These are phyloP conservation scores for Strigamia transsilvanica DNA, from an alignment of 2,888 invertebrate genomes.

Conservation along the genomic window DNA sequence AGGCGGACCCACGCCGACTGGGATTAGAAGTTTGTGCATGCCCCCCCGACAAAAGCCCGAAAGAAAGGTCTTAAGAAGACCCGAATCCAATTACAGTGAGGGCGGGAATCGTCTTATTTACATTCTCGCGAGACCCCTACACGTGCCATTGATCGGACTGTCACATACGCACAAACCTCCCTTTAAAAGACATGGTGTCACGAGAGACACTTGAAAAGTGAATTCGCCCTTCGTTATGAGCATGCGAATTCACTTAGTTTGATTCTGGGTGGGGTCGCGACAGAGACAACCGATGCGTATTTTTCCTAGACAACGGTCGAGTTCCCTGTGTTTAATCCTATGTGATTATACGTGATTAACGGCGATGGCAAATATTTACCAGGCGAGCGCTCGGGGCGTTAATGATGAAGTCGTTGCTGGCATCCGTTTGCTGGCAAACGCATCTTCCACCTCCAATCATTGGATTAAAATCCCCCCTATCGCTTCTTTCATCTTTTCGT, in stretches of 20 bases:
- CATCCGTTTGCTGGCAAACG: slow-evolving; percentile 24
- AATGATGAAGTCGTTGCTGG: slow-evolving; percentile 49
- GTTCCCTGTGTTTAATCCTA: slow-evolving; percentile 39
- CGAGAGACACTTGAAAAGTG: slow-evolving; percentile 37
- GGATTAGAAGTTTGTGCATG: slow-evolving; percentile 44
- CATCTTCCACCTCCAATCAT: slow-evolving; percentile 46
- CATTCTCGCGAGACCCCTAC: slow-evolving; percentile 40
- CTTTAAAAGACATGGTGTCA: slow-evolving; percentile 18
- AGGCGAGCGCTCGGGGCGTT: slow-evolving; percentile 37
- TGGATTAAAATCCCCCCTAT: slow-evolving; percentile 45
- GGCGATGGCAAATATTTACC: slow-evolving; percentile 48
- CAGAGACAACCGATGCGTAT: slow-evolving; percentile 26
- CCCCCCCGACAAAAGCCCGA: slow-evolving; percentile 35
- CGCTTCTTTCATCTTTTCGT: slow-evolving; percentile 31
- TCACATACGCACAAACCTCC: neutral
- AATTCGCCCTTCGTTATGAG: slow-evolving; percentile 46
- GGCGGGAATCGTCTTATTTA: slow-evolving; percentile 49
- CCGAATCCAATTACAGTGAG: slow-evolving; percentile 48
- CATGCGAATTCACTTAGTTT: slow-evolving; percentile 43
- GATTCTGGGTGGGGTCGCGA: slow-evolving; percentile 44
- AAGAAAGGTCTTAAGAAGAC: slow-evolving; percentile 23
- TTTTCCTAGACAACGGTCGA: slow-evolving; percentile 45
- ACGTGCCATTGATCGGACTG: slow-evolving; percentile 49
- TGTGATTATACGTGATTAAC: slow-evolving; percentile 48
- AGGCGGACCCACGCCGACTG: slow-evolving; percentile 39